Conservation (phyloP, 2,797 vertebrate species). For the Strix occidentalis region DNA sequence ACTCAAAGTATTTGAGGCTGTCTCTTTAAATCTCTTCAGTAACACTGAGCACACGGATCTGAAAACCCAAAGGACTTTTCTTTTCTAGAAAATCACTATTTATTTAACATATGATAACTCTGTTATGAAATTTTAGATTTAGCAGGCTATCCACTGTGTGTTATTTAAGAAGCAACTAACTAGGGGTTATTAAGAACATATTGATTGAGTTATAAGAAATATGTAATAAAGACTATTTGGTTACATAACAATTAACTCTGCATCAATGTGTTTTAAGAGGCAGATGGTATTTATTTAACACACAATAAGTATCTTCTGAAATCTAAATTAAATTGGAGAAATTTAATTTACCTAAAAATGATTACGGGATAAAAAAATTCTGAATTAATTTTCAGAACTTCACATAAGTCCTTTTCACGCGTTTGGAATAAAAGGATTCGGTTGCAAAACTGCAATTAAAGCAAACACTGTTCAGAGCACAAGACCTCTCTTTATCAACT, state of each 20-base stretch:
- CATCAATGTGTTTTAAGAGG: slow-evolving; percentile 71
- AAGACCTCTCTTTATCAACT: neutral
- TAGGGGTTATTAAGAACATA: slow-evolving; percentile 79
- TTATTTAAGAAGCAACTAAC: slow-evolving; percentile 70
- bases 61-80: slow-evolving; percentile 68
- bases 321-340: slow-evolving; percentile 78
- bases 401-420: neutral
- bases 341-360: slow-evolving; percentile 70
- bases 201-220: slow-evolving; percentile 74
- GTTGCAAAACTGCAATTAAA: slow-evolving; percentile 24
- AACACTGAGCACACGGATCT: slow-evolving; percentile 24
- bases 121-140: slow-evolving; percentile 74
- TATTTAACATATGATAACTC: slow-evolving; percentile 77
- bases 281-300: slow-evolving; percentile 80
- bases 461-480: neutral
- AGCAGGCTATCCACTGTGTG: slow-evolving; percentile 71
- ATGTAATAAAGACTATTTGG: slow-evolving; percentile 74
- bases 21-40: slow-evolving; percentile 65
- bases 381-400: slow-evolving; percentile 24
- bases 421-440: neutral
- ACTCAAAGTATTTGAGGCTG: slow-evolving; percentile 15
- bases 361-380: slow-evolving; percentile 52
- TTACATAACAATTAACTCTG: slow-evolving; percentile 79
- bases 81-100: slow-evolving; percentile 68
- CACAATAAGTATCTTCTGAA: slow-evolving; percentile 75